These are phyloP conservation scores for Cryptoblepharus egeriae DNA, from an alignment of 2,797 vertebrate species.

Conservation along the genomic window DNA sequence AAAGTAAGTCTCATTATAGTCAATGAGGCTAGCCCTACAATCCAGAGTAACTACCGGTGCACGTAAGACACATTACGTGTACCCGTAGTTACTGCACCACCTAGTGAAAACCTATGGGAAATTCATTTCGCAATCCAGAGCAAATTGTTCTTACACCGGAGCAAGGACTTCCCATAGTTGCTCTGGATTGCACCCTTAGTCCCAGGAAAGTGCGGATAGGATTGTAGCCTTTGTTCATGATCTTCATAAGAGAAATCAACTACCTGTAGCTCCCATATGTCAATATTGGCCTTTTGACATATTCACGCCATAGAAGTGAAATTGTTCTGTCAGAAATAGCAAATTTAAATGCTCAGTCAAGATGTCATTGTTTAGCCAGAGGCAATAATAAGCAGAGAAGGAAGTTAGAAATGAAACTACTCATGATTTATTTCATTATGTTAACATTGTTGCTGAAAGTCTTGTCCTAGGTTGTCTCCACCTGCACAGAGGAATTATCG, in stretches of 20 bases:
- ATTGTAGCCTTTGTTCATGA: too few species aligned
- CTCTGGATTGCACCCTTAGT: too few species aligned
- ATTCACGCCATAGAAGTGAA: neutral
- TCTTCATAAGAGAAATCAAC: slow-evolving; percentile 54
- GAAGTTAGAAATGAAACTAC: neutral
- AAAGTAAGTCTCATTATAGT: too few species aligned
- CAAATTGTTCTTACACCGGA: too few species aligned
- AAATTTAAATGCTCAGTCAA: neutral
- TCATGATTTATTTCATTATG: neutral
- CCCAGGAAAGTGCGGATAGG: too few species aligned
- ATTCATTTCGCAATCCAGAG: too few species aligned
- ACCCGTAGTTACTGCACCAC: too few species aligned
- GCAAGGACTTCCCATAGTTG: too few species aligned
- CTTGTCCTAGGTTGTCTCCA: neutral
- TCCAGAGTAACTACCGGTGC: too few species aligned
- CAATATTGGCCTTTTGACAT: neutral
- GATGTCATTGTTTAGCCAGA: neutral
- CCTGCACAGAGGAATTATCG: neutral
- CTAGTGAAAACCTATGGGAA: too few species aligned
- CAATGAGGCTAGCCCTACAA: too few species aligned
- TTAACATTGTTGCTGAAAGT: neutral
- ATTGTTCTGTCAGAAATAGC: neutral
- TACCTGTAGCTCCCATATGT: slow-evolving; percentile 31
- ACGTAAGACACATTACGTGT: too few species aligned
- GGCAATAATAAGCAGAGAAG: neutral